Evolutionary conservation across 1,140 invertebrate genomes (phyloP), one percentile per base, ranked within the genome.

Genomic region (Bathynomus jamesi): DNA sequence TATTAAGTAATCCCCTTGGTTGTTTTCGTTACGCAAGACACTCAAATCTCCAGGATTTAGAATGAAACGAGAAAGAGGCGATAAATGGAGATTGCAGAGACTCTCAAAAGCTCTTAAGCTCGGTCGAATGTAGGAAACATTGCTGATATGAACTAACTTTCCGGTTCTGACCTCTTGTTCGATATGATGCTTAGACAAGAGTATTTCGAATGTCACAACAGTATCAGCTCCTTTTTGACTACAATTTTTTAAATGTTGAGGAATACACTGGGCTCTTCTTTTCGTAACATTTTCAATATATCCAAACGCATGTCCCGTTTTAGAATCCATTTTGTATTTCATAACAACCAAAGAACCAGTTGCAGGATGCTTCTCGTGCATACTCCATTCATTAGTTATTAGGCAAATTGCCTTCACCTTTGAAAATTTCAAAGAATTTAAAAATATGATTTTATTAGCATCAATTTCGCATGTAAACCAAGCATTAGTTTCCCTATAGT

Each of bases 1-100:
- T 78, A 83, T 72, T 53, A 71, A 27, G 53, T 76, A 76, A 46
- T 71, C 66, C 32, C 27, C 27, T 5, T 28, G 17, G 61, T 30
- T 7, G 8, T 65, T 10, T 27, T 65, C 28, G 30, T 28, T 64
- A 11, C 11, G 32, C 53, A 71, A 69, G 7, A 31, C 60, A 29
- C 24, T 40, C 28, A 32, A 40, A 46, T 71, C 13, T n/a, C 27
- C 40, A 61, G 72, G 75, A 24, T 65, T 64, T 11, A 73, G 65
- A 30, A 70, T 71, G 27, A 65, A 66, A 60, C 30, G 21, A 29
- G 46, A 68, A 25, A 71, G 61, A 17, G 72, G 75, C 17, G 70
- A 71, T 10, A 46, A 30, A 62, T 61, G 65, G 8, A 71, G 61
- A 25, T 71, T 73, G 40, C 46, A 71, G 46, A 71, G 61, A 53